Conservation (phyloP, 2,888 invertebrate genomes). For the Cephalotes varians region DNA sequence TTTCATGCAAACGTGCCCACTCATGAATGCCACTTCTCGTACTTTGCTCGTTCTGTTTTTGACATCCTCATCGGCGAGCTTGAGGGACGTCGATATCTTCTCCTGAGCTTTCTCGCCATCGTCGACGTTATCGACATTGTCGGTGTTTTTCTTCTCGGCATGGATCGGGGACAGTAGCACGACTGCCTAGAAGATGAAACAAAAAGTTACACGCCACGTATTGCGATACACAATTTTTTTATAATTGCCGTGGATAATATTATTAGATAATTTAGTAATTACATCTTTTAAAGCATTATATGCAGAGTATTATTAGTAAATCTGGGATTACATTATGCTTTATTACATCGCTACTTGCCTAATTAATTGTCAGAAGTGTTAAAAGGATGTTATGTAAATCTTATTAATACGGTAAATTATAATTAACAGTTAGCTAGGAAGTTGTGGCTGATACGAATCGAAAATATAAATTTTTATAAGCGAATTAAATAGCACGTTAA, state of each 20-base stretch:
- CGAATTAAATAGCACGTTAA: conserved; percentile 15
- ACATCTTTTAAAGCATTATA: not conserved
- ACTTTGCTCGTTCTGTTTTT: conserved; percentile 75
- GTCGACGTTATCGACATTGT: conserved; percentile 70
- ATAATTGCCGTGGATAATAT: not conserved
- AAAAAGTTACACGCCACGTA: conserved; percentile 13
- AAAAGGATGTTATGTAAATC: conserved; percentile 10
- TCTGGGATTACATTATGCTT: not conserved
- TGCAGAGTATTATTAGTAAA: not conserved
- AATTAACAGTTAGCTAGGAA: conserved; percentile 17
- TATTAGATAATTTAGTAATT: not conserved
- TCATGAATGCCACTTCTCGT: conserved; percentile 57
- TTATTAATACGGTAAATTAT: conserved; percentile 11
- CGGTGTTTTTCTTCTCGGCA: conserved; percentile 58
- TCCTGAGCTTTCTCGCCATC: conserved; percentile 66
- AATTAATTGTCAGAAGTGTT: conserved; percentile 15
- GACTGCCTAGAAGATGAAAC: conserved; percentile 70
- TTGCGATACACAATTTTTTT: not conserved
- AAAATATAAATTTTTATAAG: conserved; percentile 29
- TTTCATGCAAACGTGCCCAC: not conserved
- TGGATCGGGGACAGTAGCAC: conserved; percentile 73
- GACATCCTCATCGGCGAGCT: conserved; percentile 70
- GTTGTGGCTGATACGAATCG: not conserved
- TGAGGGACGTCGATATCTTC: conserved; percentile 78
- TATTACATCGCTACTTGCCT: not conserved